phyloP scores from a whole-genome alignment of 2,113 vertebrate species.

The Arvicanthis niloticus region DNA sequence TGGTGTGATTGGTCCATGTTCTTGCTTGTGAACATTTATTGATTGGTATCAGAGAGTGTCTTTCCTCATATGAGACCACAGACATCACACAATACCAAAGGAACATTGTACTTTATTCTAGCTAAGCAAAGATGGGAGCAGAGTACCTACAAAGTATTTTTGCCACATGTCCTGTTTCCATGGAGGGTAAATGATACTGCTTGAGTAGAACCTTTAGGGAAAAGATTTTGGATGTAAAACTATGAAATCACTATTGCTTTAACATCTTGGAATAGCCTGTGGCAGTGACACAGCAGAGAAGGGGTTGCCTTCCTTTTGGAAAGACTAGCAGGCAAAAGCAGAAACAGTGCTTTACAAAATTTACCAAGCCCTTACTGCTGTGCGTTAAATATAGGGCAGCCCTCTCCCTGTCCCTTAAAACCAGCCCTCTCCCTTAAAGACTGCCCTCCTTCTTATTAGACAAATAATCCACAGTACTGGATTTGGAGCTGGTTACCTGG shows the following conservation, averaged over 20 bases:
- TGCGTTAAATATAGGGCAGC: too few relatives aligned
- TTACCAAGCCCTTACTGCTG: not conserved
- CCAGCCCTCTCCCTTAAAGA: too few relatives aligned
- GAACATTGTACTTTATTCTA: not conserved
- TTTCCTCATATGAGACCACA: not conserved
- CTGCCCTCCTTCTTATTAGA: not conserved
- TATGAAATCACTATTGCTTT: not conserved
- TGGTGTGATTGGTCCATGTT: not conserved
- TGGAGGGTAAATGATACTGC: not conserved
- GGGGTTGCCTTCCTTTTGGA: not conserved
- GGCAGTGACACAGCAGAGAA: not conserved
- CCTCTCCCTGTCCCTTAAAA: too few relatives aligned
- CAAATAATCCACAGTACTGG: not conserved
- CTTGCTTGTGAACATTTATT: not conserved
- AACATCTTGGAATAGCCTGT: not conserved
- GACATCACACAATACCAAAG: not conserved
- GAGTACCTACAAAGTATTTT: not conserved
- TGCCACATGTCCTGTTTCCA: constrained; percentile 1
- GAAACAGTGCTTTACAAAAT: not conserved
- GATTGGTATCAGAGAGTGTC: not conserved
- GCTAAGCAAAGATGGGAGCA: not conserved
- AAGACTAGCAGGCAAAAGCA: not conserved
- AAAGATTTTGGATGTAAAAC: constrained; percentile 6
- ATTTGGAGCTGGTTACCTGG: not conserved
- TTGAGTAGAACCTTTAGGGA: not conserved